phyloP scores from a whole-genome alignment of 1,140 invertebrate genomes.

The Diachasmimorpha longicaudata region DNA sequence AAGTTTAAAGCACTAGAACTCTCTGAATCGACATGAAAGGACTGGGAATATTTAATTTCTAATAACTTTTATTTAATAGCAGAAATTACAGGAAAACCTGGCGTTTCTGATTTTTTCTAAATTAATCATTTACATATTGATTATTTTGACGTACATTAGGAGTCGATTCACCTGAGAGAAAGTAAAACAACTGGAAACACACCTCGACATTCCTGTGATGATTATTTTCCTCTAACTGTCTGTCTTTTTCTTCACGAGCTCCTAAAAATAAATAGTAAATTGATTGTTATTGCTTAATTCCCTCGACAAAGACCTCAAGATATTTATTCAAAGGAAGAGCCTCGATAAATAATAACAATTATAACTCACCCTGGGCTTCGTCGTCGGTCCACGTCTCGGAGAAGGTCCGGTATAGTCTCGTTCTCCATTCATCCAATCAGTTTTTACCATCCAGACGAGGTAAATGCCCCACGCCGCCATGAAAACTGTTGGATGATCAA shows the following conservation, averaged over 20 bases:
- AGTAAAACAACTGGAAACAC: too few relatives aligned
- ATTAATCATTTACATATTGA: too few relatives aligned
- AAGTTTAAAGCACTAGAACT: too few relatives aligned
- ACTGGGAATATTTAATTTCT: background rate
- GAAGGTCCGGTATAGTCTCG: background rate
- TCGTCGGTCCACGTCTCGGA: background rate
- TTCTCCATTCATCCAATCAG: background rate
- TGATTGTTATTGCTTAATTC: background rate
- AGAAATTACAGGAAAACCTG: background rate
- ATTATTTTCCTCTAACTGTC: background rate
- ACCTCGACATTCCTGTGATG: too few relatives aligned
- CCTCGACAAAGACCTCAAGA: background rate
- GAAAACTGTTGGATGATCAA: background rate
- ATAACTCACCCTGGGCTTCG: background rate
- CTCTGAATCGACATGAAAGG: too few relatives aligned
- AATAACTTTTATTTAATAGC: constrained; percentile 4
- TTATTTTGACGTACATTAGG: too few relatives aligned
- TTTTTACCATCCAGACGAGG: background rate
- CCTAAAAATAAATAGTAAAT: background rate
- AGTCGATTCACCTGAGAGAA: too few relatives aligned
- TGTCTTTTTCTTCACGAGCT: background rate
- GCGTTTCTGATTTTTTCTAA: too few relatives aligned
- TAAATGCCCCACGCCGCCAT: background rate
- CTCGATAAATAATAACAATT: background rate
- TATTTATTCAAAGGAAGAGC: background rate